Base-by-base conservation (phyloP, 1,140 invertebrate species). In the Bradynema listronoti region DNA sequence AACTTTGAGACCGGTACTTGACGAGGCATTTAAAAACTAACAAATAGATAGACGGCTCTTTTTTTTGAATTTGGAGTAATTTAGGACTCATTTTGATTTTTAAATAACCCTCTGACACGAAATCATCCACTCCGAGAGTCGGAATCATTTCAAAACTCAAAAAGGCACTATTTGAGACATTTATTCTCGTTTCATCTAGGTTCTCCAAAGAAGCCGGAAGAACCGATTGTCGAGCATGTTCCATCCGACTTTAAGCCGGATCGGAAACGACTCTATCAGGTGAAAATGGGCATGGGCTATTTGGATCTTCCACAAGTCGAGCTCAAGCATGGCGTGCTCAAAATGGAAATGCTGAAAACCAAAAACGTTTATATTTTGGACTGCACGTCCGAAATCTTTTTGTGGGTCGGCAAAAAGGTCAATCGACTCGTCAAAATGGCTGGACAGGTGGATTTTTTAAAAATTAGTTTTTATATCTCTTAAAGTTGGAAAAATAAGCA, bases 381-480 rank as follows among this genome's bases (percentile, higher is more conserved):
- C 79, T 94, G 90, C 75, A 87, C 87, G 72, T 82, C 87, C 32
- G 95, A 98, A 80, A 85, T 98, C n/a, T 99, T 94, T 81, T 90
- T 98, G 9, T 99, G 94, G 89, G 91, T 97, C 81, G 94, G 95
- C 4, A 92, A 94, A 78, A 97, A 97, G 79, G 97, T 94, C 0
- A 94, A 93, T 0, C 82, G 92, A 53, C 79, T 99, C 55, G 89
- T 98, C 0, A 84, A 93, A 60, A 92, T 93, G 39, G 95, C 95
- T 5, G 73, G 75, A 49, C 73, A 69, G 70, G 66, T 69, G n/a
- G n/a, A n/a, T n/a, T n/a, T n/a, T n/a, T n/a, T n/a, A n/a, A n/a
- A n/a, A n/a, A n/a, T n/a, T n/a, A n/a, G n/a, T n/a, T n/a, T n/a
- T n/a, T n/a, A n/a, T n/a, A n/a, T n/a, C n/a, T n/a, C n/a, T n/a